phyloP scores from a whole-genome alignment of 2,888 invertebrate species.

The Laspeyria flexula region DNA sequence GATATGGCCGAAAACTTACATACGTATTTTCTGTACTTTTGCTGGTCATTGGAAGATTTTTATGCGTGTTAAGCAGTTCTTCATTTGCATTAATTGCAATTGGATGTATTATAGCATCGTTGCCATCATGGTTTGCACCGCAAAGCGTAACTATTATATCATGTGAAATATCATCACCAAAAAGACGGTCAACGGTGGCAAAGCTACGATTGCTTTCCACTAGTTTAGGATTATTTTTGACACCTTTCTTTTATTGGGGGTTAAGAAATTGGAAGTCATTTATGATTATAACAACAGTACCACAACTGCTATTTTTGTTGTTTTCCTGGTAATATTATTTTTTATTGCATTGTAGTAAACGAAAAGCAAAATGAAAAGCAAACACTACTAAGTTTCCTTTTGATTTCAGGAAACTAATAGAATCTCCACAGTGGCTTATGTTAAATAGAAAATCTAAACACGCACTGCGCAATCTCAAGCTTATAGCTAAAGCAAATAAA shows the following conservation, averaged over 20 bases:
- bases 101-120: constrained; percentile 59
- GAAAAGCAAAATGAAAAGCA: too few relatives aligned
- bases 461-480: constrained; percentile 79
- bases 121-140: constrained; percentile 63
- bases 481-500: constrained; percentile 85
- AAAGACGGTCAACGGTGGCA: constrained; percentile 55
- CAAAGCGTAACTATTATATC: constrained; percentile 63
- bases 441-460: constrained; percentile 77
- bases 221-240: constrained; percentile 57
- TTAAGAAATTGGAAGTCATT: constrained; percentile 64
- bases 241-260: constrained; percentile 68
- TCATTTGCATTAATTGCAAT: constrained; percentile 56
- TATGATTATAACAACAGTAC: constrained; percentile 55
- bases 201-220: constrained; percentile 54
- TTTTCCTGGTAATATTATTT: constrained; percentile 57
- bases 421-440: constrained; percentile 88
- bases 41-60: constrained; percentile 56
- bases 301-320: constrained; percentile 57
- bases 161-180: constrained; percentile 64
- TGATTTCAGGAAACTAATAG: constrained; percentile 83
- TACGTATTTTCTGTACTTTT: constrained; percentile 59
- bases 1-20: constrained; percentile 66
- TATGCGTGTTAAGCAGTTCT: constrained; percentile 55
- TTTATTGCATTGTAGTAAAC: not conserved
- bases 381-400: too few relatives aligned